Conservation (phyloP, 2,113 vertebrate genomes). For the Gnathonemus echidnorhynchus region DNA sequence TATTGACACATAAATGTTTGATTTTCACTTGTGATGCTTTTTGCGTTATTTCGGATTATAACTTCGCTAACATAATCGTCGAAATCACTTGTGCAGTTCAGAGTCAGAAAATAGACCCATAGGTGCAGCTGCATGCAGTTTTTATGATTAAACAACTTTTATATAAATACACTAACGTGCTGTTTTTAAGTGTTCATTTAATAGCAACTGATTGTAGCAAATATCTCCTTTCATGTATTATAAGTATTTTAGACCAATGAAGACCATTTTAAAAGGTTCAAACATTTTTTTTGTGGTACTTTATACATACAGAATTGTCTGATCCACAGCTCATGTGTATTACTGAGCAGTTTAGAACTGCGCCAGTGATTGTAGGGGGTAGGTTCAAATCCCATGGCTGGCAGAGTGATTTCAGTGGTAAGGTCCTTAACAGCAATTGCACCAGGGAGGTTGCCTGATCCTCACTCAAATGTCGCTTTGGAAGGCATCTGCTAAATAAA, state of each 20-base stretch:
- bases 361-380: neutral
- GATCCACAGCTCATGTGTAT: neutral
- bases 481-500: neutral
- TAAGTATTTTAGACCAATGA: neutral
- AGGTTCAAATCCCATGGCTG: neutral
- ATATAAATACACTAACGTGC: neutral
- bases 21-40: neutral
- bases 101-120: neutral
- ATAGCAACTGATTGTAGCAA: neutral
- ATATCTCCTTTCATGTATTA: neutral
- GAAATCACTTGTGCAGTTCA: neutral
- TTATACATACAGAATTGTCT: neutral
- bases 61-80: neutral
- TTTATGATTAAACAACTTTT: neutral
- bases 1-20: neutral
- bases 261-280: neutral
- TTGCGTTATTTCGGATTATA: neutral
- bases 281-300: neutral
- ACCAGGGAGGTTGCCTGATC: neutral
- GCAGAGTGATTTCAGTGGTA: neutral
- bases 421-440: neutral
- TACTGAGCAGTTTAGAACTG: neutral
- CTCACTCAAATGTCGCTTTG: neutral
- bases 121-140: neutral
- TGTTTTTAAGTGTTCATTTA: neutral